These are phyloP conservation scores for Rhea pennata DNA, from an alignment of 2,113 vertebrate species.

Conservation along the genomic window DNA sequence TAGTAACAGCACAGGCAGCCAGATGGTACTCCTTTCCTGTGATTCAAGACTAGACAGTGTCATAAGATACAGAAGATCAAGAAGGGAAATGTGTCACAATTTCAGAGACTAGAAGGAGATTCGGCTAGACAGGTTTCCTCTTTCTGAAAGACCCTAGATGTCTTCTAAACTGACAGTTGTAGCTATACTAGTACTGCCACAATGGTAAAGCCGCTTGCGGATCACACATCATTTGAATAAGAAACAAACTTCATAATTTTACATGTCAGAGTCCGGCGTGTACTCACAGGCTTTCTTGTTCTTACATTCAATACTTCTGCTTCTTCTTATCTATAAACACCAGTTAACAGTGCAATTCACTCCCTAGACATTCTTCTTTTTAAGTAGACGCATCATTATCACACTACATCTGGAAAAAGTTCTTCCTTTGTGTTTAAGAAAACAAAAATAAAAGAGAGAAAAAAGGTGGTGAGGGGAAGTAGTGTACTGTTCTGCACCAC, in stretches of 20 bases:
- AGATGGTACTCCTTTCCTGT: background rate
- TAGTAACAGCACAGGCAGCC: background rate
- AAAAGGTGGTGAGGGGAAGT: background rate
- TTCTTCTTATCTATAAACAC: constrained; percentile 43
- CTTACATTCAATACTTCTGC: constrained; percentile 69
- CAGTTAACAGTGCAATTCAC: constrained; percentile 62
- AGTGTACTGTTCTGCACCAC: background rate
- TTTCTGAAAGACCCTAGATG: background rate
- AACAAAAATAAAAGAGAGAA: background rate
- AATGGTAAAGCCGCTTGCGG: constrained; percentile 23
- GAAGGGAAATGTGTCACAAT: background rate
- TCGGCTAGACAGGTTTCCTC: constrained; percentile 9
- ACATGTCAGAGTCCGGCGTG: constrained; percentile 27
- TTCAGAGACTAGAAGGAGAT: background rate
- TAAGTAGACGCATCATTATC: constrained; percentile 21
- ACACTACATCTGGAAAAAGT: constrained; percentile 14
- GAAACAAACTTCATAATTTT: constrained; percentile 35
- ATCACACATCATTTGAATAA: constrained; percentile 22
- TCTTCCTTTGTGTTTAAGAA: background rate
- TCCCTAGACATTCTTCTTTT: constrained; percentile 64
- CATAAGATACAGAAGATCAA: background rate
- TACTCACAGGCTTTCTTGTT: constrained; percentile 55
- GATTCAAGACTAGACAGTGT: background rate
- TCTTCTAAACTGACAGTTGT: background rate
- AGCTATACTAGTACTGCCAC: background rate